Base-by-base conservation (phyloP, 2,888 invertebrate species). In the Catocala nupta region DNA sequence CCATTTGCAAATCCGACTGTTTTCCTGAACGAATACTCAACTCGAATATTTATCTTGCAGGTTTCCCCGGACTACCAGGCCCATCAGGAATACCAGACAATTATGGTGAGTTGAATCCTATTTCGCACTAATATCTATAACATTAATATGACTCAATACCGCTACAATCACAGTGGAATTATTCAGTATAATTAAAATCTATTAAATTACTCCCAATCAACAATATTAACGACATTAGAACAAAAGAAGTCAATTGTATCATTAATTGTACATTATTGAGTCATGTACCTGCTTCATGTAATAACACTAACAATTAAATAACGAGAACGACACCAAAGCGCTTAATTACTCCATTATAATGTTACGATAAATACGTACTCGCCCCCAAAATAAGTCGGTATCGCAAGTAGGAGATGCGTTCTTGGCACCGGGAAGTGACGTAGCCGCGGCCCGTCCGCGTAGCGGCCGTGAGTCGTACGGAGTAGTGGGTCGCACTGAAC, bases 41-140 rank as follows among this genome's bases (percentile, higher is more conserved):
- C 16, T 6, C 13, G 8, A 16, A 16, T 44, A 8, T 16, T 39
- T 3, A 36, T 34, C 7, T 63, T 63, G 89, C 96, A 94, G 98
- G 97, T 82, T 95, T 98, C 78, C 89, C 92, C 59, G 93, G 93
- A 68, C 95, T 98, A 87, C 97, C 98, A 68, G 98, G 98, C 82
- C 98, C 98, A 44, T 98, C 98, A 71, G 97, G 97, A 83, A 96
- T 98, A 90, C 97, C 97, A 90, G 96, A 97, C 91, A 97, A 96
- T 91, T 97, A 97, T 94, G 97, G 97, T 97, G 93, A 96, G 96
- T 96, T 75, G 65, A 59, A 56, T 50, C 73, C 65, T 61, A 58
- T 69, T 59, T 59, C 73, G 73, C 79, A 82, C 82, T 84, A 81
- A 83, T 77, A 73, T 70, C 68, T 64, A 71, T 68, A 68, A 70